Conservation (phyloP, 2,113 vertebrate genomes). For the Dicentrarchus labrax region DNA sequence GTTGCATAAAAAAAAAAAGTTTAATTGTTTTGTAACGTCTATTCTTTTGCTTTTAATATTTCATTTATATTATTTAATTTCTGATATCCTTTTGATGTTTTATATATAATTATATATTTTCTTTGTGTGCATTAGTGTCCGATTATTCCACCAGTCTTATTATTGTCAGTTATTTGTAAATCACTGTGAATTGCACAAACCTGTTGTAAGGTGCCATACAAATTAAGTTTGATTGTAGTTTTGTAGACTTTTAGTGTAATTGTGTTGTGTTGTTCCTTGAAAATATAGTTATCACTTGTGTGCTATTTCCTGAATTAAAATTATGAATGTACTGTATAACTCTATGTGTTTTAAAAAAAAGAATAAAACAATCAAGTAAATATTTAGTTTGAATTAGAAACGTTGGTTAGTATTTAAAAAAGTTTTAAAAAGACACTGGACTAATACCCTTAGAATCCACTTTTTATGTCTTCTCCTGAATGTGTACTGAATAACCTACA, state of each 20-base stretch:
- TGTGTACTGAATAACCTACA: conserved; percentile 35
- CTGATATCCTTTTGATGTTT: background rate
- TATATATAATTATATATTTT: background rate
- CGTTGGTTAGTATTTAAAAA: background rate
- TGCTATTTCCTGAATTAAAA: background rate
- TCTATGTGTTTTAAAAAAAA: background rate
- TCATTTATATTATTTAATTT: background rate
- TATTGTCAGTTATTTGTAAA: background rate
- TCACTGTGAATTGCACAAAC: background rate
- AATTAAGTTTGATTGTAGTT: background rate
- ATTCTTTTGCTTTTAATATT: background rate
- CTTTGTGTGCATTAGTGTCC: background rate
- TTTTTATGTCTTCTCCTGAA: conserved; percentile 21
- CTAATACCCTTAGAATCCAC: background rate
- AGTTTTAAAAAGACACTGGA: background rate
- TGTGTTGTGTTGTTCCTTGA: no score
- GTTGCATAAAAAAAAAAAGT: no score
- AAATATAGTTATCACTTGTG: background rate
- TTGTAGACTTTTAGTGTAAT: no score
- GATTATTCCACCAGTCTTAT: background rate
- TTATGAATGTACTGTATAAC: no score
- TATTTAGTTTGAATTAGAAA: background rate
- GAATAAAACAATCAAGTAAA: background rate
- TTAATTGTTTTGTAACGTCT: background rate
- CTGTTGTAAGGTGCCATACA: background rate